phyloP scores from a whole-genome alignment of 1,140 invertebrate genomes.

The Thalassaphorura encarpata region DNA sequence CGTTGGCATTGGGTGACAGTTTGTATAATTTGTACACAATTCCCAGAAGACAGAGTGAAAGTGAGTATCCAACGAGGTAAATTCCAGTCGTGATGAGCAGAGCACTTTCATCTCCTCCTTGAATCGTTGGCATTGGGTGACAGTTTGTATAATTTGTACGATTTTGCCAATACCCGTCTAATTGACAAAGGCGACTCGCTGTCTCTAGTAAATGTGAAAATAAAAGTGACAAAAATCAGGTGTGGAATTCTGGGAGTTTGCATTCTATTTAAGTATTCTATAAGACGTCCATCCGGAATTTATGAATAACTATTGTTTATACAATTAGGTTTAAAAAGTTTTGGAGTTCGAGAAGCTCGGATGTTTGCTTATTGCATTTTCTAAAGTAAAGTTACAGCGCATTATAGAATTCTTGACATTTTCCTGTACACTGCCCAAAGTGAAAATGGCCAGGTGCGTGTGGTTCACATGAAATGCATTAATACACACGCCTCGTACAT shows the following conservation, averaged over 20 bases:
- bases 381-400: too few species aligned
- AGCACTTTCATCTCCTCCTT: conserved; percentile 6
- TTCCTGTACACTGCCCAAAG: too few species aligned
- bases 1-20: conserved; percentile 41
- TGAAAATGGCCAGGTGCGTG: too few species aligned
- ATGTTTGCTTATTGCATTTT: too few species aligned
- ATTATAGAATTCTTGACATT: too few species aligned
- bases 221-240: background rate
- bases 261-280: too few species aligned
- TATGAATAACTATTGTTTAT: too few species aligned
- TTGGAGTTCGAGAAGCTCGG: too few species aligned
- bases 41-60: conserved; percentile 56
- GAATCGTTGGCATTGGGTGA: conserved; percentile 28
- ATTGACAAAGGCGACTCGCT: conserved; percentile 54
- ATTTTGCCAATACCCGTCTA: conserved; percentile 55
- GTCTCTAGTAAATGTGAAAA: conserved; percentile 50
- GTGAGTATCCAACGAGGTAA: conserved; percentile 27
- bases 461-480: too few species aligned
- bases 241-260: background rate
- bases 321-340: too few species aligned
- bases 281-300: too few species aligned
- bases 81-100: conserved; percentile 25
- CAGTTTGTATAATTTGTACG: conserved; percentile 58
- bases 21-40: conserved; percentile 58
- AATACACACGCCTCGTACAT: too few species aligned